Base-by-base conservation (phyloP, 2,113 vertebrate species). In the Apodemus sylvaticus region DNA sequence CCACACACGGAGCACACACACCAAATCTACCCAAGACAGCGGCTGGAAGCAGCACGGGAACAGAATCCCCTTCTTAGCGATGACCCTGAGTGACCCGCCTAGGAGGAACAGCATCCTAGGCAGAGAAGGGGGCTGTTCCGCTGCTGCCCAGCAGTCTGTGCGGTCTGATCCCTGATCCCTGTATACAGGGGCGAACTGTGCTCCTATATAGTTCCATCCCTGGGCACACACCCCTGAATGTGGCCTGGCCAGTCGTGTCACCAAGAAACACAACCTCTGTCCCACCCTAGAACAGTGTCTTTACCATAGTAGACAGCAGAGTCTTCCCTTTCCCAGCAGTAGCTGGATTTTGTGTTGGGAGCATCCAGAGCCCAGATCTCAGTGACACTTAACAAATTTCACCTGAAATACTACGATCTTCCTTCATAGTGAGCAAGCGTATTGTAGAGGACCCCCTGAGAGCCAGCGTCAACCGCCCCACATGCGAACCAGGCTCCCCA, bases 401-500 rank as follows among this genome's bases (percentile, higher is more conserved):
- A 87, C 68, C 29, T 68, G 24, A 58, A 79, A 88, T 7, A 45
- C 29, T 64, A 81, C 29, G 64, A 71, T 48, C 24, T 82, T 94
- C 73, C 86, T 24, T n/a, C 81, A 93, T 5, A 89, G 66, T 48
- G 60, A 93, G 66, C 79, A 95, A 76, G 31, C 58, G 20, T 2
- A 0, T 0, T 3, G 14, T 81, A 62, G 26, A 26, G 60, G 58
- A 22, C 34, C 13, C 10, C 39, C 53, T 4, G 7, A 3, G n/a
- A 29, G 31, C 68, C 26, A 17, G 34, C 8, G 24, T 29, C 48
- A 74, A 16, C 16, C 66, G 34, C 29, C 22, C 31, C 8, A 70
- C n/a, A 29, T 0, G 26, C 19, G 71, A 48, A 24, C 5, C 36
- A 86, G 70, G 45, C 14, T 58, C 16, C 58, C 48, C 26, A 29